Conservation (phyloP, 1,140 invertebrate genomes). For the Drosophila ficusphila region DNA sequence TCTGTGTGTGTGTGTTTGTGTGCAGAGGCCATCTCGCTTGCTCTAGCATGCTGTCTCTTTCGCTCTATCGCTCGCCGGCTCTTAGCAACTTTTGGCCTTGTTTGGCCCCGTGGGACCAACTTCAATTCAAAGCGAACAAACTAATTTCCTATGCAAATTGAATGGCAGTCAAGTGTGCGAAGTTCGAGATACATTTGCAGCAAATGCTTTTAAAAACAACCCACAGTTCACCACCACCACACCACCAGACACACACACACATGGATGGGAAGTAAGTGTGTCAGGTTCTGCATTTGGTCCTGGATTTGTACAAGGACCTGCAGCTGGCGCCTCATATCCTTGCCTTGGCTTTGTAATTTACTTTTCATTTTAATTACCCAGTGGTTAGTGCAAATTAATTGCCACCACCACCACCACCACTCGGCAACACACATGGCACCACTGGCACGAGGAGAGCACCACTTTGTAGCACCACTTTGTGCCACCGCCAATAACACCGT, state of each 20-base stretch:
- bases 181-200: slow-evolving; percentile 81
- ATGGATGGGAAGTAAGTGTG: slow-evolving; percentile 14
- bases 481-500: background rate
- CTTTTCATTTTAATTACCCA: slow-evolving; percentile 80
- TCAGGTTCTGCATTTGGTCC: slow-evolving; percentile 24
- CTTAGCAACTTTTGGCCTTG: slow-evolving; percentile 71
- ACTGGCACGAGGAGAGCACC: no score
- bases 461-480: background rate
- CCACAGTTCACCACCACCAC: slow-evolving; percentile 10
- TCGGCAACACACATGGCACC: no score
- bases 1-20: background rate
- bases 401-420: slow-evolving; percentile 27
- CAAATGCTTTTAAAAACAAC: slow-evolving; percentile 78
- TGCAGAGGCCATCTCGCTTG: background rate
- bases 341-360: slow-evolving; percentile 64
- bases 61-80: background rate
- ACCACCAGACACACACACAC: background rate
- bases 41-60: background rate
- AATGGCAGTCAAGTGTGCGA: slow-evolving; percentile 81
- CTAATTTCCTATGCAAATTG: slow-evolving; percentile 82
- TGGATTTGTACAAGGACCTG: slow-evolving; percentile 27
- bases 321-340: slow-evolving; percentile 1
- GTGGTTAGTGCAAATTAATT: slow-evolving; percentile 77
- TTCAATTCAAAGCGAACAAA: slow-evolving; percentile 82
- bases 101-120: slow-evolving; percentile 78